Evolutionary conservation across 2,113 vertebrate genomes (phyloP).

Genomic region (Vimba vimba): DNA sequence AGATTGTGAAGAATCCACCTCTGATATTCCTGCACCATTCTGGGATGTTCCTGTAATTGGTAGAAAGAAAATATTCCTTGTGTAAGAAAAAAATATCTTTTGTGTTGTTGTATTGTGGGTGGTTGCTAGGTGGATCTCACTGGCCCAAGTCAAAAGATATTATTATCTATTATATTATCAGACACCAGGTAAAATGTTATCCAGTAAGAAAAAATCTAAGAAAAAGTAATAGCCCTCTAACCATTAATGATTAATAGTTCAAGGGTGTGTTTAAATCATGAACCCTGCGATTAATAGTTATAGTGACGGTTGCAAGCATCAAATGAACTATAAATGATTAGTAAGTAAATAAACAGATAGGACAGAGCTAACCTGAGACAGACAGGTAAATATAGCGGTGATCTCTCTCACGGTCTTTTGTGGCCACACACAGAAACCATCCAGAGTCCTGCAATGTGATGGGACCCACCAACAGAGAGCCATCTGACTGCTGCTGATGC

Average conservation of each 20-base stretch:
- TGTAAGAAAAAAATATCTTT: too few relatives aligned
- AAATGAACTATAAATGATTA: conserved; percentile 3
- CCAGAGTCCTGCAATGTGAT: conserved; percentile 79
- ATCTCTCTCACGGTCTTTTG: conserved; percentile 70
- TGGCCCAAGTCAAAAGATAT: too few relatives aligned
- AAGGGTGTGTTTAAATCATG: background rate
- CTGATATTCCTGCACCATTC: background rate
- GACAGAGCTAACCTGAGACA: conserved; percentile 76
- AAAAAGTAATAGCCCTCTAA: background rate
- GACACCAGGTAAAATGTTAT: too few relatives aligned
- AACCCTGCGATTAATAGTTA: background rate
- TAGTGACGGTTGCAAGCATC: too few relatives aligned
- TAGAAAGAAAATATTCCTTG: background rate
- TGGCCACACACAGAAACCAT: conserved; percentile 81
- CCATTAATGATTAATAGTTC: background rate
- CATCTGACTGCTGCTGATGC: conserved; percentile 82
- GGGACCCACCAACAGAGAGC: conserved; percentile 84
- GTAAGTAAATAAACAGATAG: background rate
- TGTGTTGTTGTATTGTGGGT: too few relatives aligned
- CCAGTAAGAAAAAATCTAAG: background rate
- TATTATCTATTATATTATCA: too few relatives aligned
- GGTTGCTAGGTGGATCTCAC: too few relatives aligned
- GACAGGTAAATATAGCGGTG: conserved; percentile 82
- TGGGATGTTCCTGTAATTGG: background rate
- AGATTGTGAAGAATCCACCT: background rate